Conservation (phyloP, 2,888 invertebrate genomes). For the Hypomecis atomaria region DNA sequence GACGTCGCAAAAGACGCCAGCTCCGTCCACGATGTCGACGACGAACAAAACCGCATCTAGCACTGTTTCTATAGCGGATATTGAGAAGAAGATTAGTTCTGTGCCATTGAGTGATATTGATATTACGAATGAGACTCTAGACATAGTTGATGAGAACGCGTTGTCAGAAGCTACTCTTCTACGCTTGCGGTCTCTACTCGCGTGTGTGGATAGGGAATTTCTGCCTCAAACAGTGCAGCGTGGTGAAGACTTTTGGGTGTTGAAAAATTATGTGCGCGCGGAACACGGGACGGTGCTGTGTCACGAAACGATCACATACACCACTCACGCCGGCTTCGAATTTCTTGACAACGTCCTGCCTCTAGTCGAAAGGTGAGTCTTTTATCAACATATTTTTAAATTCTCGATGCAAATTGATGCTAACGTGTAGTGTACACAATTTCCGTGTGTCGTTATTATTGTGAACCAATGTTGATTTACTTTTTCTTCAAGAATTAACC, state of each 20-base stretch:
- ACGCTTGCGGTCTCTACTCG: slow-evolving; percentile 78
- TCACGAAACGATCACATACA: slow-evolving; percentile 94
- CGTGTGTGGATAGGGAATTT: slow-evolving; percentile 87
- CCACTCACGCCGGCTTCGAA: slow-evolving; percentile 96
- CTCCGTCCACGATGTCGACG: slow-evolving; percentile 71
- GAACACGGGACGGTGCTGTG: slow-evolving; percentile 88
- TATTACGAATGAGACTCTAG: slow-evolving; percentile 64
- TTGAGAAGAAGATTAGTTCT: slow-evolving; percentile 68
- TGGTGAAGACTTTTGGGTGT: slow-evolving; percentile 92
- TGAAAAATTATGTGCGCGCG: slow-evolving; percentile 93
- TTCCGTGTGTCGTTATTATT: too few relatives aligned
- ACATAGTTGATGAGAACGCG: slow-evolving; percentile 70
- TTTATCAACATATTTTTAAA: too few relatives aligned
- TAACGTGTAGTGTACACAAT: too few relatives aligned
- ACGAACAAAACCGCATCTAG: slow-evolving; percentile 75
- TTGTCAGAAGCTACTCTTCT: slow-evolving; percentile 68
- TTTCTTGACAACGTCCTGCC: slow-evolving; percentile 96
- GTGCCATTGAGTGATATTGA: slow-evolving; percentile 64
- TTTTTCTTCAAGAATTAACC: too few relatives aligned
- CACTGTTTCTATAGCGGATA: slow-evolving; percentile 68
- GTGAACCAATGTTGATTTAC: too few relatives aligned
- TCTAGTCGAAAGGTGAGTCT: slow-evolving; percentile 88
- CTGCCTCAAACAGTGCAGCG: slow-evolving; percentile 87
- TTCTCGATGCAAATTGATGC: too few relatives aligned
- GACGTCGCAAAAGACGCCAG: slow-evolving; percentile 69